phyloP scores from a whole-genome alignment of 2,888 invertebrate genomes.

The Eilema griseolum region DNA sequence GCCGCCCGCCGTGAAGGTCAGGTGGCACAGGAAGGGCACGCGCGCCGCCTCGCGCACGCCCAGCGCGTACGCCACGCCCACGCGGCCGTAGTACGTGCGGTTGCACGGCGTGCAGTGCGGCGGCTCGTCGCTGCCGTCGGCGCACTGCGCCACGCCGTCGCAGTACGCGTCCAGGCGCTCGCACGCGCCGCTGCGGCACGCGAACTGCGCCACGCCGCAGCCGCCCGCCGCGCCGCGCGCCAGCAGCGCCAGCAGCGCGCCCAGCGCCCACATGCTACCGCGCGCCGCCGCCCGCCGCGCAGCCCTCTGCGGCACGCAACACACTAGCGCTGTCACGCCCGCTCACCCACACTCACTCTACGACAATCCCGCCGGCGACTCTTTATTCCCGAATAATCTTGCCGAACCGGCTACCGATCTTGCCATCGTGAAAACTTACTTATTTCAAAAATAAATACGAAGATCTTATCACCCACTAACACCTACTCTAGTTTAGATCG shows the following conservation, averaged over 20 bases:
- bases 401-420: no score
- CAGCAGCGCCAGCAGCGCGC: slow-evolving; percentile 43
- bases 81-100: slow-evolving; percentile 96
- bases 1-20: slow-evolving; percentile 97
- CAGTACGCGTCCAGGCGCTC: slow-evolving; percentile 95
- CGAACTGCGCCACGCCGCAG: slow-evolving; percentile 76
- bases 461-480: no score
- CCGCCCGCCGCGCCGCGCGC: slow-evolving; percentile 70
- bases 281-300: slow-evolving; percentile 13
- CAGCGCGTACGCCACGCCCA: slow-evolving; percentile 93
- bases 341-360: no score
- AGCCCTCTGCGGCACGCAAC: neutral
- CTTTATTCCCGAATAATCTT: no score
- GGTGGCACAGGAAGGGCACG: slow-evolving; percentile 95
- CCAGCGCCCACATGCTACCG: slow-evolving; percentile 22
- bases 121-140: slow-evolving; percentile 95
- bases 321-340: no score
- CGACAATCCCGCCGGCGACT: no score
- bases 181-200: slow-evolving; percentile 89
- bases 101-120: slow-evolving; percentile 89
- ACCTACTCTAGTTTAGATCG: no score
- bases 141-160: slow-evolving; percentile 94
- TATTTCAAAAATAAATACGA: no score
- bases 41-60: slow-evolving; percentile 91
- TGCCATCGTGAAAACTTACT: no score